Conservation (phyloP, 2,113 vertebrate species). For the Lipotes vexillifer region DNA sequence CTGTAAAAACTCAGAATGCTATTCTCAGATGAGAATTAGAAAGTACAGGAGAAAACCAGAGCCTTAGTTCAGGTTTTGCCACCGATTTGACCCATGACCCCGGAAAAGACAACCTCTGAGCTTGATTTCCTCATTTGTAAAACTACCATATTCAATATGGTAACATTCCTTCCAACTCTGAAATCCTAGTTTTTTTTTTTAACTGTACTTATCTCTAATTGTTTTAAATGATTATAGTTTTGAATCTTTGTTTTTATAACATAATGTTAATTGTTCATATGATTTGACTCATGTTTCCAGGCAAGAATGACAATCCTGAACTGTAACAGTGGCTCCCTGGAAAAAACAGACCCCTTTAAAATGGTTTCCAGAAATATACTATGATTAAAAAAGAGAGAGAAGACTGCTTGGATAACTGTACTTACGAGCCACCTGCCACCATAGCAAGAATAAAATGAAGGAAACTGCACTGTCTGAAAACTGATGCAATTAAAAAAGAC, state of each 20-base stretch:
- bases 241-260: not conserved
- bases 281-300: not conserved
- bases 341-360: not conserved
- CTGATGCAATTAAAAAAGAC: not conserved
- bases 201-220: not conserved
- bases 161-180: not conserved
- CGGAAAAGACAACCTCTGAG: not conserved
- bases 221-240: not conserved
- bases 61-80: not conserved
- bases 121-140: not conserved
- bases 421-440: not conserved
- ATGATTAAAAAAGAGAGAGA: rapidly evolving
- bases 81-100: not conserved
- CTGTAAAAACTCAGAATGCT: not conserved
- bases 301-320: not conserved
- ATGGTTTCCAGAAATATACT: not conserved
- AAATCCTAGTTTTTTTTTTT: not conserved
- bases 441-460: not conserved
- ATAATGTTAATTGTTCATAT: not conserved
- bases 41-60: not conserved
- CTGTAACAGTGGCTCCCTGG: not conserved
- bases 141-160: not conserved
- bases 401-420: not conserved
- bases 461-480: not conserved
- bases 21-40: not conserved